Conservation (phyloP, 2,888 invertebrate species). For the Tipula helvola region DNA sequence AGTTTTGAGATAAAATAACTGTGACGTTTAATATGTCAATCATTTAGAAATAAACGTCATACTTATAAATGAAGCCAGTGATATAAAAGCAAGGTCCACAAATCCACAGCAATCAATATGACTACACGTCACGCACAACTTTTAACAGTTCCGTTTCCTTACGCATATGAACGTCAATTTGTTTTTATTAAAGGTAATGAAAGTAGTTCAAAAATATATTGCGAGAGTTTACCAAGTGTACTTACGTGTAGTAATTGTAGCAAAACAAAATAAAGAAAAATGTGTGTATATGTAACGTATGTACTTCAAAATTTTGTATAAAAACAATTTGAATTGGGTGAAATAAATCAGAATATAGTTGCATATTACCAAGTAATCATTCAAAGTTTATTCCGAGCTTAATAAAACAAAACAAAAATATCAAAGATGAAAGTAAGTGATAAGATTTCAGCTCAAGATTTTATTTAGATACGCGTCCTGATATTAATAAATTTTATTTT, state of each 20-base stretch:
- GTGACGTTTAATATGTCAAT: too few relatives aligned
- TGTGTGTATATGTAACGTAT: not conserved
- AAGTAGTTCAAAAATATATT: not conserved
- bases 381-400: not conserved
- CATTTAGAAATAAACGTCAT: too few relatives aligned
- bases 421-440: not conserved
- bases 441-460: too few relatives aligned
- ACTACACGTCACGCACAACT: too few relatives aligned
- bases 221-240: not conserved
- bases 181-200: not conserved
- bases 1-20: too few relatives aligned
- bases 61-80: too few relatives aligned
- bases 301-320: not conserved
- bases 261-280: not conserved
- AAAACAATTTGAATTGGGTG: not conserved
- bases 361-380: not conserved
- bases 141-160: not conserved
- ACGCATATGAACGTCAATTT: not conserved
- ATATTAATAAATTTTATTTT: slow-evolving; percentile 10
- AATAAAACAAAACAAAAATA: not conserved
- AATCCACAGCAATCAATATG: too few relatives aligned
- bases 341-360: not conserved
- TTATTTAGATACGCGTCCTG: not conserved
- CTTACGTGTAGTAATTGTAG: not conserved
- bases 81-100: too few relatives aligned